Evolutionary conservation across 2,888 invertebrate genomes (phyloP).

Genomic region (Agrochola circellaris): DNA sequence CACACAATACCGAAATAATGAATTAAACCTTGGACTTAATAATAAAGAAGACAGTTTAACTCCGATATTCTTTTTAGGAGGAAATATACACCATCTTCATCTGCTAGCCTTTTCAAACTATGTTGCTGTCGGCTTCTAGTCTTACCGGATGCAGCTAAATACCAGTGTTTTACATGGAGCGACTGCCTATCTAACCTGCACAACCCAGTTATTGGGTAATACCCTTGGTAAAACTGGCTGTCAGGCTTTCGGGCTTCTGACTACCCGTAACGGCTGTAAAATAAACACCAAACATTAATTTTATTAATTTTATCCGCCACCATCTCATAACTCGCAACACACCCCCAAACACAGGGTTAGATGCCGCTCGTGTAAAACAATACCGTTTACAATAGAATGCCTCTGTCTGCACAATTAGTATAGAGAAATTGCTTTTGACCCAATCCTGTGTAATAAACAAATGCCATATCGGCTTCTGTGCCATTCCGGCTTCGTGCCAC

Average conservation of each 20-base stretch:
- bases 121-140: too few species aligned
- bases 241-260: too few species aligned
- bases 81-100: too few species aligned
- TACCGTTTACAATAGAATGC: constrained; percentile 80
- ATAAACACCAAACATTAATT: too few species aligned
- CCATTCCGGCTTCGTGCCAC: constrained; percentile 34
- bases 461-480: constrained; percentile 56
- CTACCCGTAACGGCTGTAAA: too few species aligned
- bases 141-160: too few species aligned
- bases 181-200: too few species aligned
- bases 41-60: background rate
- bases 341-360: constrained; percentile 65
- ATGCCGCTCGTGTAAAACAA: constrained; percentile 83
- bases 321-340: constrained; percentile 49
- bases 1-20: background rate
- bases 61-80: background rate
- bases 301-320: background rate
- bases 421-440: constrained; percentile 81
- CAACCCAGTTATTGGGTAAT: too few species aligned
- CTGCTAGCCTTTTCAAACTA: too few species aligned
- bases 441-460: constrained; percentile 71
- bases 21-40: background rate
- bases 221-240: too few species aligned
- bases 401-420: constrained; percentile 83
- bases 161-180: too few species aligned